Base-by-base conservation (phyloP, 2,888 invertebrate genomes). In the Halictus quadricinctus region DNA sequence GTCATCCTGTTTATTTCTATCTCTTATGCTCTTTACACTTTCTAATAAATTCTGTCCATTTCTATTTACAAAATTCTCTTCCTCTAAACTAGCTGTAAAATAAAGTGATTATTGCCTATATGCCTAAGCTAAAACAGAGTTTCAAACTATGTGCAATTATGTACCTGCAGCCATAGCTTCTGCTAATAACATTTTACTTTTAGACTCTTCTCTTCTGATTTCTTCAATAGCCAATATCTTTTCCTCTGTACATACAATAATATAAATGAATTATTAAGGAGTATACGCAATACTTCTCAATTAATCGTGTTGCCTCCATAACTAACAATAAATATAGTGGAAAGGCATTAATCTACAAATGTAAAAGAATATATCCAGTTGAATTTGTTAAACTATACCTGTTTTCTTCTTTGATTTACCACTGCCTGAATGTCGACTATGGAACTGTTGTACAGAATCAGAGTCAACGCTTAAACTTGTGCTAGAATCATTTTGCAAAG, bases 141-240 rank as follows among this genome's bases (percentile, higher is more conserved):
- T 46, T 66, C 25, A 82, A 69, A 75, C 25, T 64, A 21, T 18
- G n/a, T 15, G 10, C 7, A 6, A 72, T 41, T 69, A 84, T 69
- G 41, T 88, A 90, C 91, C 87, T 88, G 92, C 92, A 76, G 90
- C 90, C 86, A 88, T 87, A 21, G 89, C 89, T 80, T 88, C 89
- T 3, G 90, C 90, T 12, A 90, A 86, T 82, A 93, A 84, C 87
- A 91, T 78, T 87, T 93, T 94, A 80, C 88, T 92, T 81, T 92
- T 92, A 64, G 92, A 92, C 84, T 93, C 94, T 84, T 94, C 94
- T 13, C 93, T 88, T 18, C 94, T 93, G 83, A 94, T 94, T 90
- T 94, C 94, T 86, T 94, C 94, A 25, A 94, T 94, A 8, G 94
- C 94, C n/a, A 93, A 88, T 85, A 94, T 89, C 82, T 94, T 94